Base-by-base conservation (phyloP, 2,888 invertebrate species). In the Calliphora vomitoria region DNA sequence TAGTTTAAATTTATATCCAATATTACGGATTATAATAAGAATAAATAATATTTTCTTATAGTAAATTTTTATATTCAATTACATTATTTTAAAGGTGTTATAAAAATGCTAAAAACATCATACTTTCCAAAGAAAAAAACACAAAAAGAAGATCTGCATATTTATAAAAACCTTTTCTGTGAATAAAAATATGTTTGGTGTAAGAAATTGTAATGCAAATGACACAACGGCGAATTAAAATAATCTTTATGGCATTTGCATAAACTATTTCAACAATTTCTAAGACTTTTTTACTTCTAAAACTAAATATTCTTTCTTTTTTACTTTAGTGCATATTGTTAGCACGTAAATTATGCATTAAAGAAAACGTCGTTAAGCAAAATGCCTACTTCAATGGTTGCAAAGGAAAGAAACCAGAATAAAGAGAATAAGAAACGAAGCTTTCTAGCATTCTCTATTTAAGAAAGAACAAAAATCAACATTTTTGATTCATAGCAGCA, bases 211-310 rank as follows among this genome's bases (percentile, higher is more conserved):
- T 35, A 13, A 71, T 71, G 71, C 55, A 71, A 71, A 71, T 71
- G 71, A 71, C 55, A 71, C 71, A 55, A 71, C 55, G 55, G 35
- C 71, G 71, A 55, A 55, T 71, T 71, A 71, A 55, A 55, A 55
- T 53, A 55, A 71, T 71, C 71, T 71, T 53, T 71, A 71, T 71
- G 53, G 55, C 55, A 71, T 71, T 71, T 55, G 71, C 71, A 71
- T 71, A 64, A 71, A 71, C 71, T 71, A 71, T 71, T 71, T 53
- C 2, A 18, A 20, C 4, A 53, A 31, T n/a, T 35, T 18, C 15
- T 60, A 31, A 4, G 13, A 60, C 11, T 31, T 60, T 31, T 60
- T 60, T 60, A 31, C 18, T 55, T 55, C 8, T 18, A 10, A 6
- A 35, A 35, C 25, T 35, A 35, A 35, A 0, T 35, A 8, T 31